Percentiles rank a stretch among this genome's conserved stretches.
These are phyloP conservation scores for Trachelus tabidus DNA, from an alignment of 2,888 invertebrate species.

Conservation along the genomic window DNA sequence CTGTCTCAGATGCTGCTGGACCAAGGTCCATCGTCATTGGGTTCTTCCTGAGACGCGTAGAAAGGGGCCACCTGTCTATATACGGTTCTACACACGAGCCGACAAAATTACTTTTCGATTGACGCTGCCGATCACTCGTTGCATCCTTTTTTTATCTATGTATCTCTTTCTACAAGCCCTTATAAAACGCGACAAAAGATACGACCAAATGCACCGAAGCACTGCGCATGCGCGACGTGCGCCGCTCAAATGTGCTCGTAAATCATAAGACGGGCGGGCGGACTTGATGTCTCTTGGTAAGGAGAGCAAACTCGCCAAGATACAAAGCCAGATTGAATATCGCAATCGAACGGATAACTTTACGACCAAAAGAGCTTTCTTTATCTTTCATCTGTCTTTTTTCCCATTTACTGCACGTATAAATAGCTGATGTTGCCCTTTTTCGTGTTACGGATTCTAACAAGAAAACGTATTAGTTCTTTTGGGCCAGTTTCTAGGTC, in stretches of 20 bases:
- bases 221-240: not conserved
- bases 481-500: not conserved
- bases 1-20: not conserved
- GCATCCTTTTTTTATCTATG: not conserved
- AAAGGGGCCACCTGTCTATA: not conserved
- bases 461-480: not conserved
- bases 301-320: not conserved
- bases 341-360: not conserved
- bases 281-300: not conserved
- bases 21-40: not conserved
- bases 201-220: not conserved
- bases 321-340: not conserved
- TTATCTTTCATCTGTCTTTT: not conserved
- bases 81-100: conserved; percentile 11
- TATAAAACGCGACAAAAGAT: not conserved
- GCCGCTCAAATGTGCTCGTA: not conserved
- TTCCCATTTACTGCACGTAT: not conserved
- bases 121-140: not conserved
- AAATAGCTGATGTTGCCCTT: not conserved
- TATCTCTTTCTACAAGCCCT: not conserved
- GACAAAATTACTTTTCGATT: conserved; percentile 8
- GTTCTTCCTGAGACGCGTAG: not conserved
- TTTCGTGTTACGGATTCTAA: not conserved
- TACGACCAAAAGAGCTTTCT: not conserved
- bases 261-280: not conserved